Conservation (phyloP, 1,140 invertebrate species). For the Cydia amplana region DNA sequence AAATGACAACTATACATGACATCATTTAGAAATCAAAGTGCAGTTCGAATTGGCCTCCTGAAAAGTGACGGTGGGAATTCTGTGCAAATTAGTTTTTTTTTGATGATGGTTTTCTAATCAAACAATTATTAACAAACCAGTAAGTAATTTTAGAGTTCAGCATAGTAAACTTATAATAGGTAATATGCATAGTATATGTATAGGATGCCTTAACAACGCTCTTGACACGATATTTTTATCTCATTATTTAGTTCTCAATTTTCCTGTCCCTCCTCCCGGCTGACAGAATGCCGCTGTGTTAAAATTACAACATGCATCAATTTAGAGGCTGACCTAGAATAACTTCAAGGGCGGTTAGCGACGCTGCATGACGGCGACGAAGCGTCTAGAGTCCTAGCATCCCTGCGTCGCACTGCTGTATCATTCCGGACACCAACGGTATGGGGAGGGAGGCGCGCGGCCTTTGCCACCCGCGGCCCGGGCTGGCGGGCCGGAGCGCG, state of each 20-base stretch:
- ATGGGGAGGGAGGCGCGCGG: constrained; percentile 36
- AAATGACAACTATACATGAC: too few species aligned
- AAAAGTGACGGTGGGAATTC: too few species aligned
- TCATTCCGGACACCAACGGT: constrained; percentile 52
- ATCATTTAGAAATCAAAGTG: too few species aligned
- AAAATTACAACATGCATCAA: constrained; percentile 1
- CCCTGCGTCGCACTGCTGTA: constrained; percentile 39
- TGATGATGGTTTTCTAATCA: too few species aligned
- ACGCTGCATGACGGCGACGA: constrained; percentile 39
- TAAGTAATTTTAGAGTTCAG: background rate
- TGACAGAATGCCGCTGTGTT: constrained; percentile 5
- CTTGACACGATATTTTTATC: too few species aligned
- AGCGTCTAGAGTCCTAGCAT: constrained; percentile 22
- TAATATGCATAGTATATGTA: too few species aligned
- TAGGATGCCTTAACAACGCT: too few species aligned
- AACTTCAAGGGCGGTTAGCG: constrained; percentile 24
- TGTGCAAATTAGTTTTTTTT: too few species aligned
- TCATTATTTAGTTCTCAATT: background rate
- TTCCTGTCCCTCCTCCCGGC: background rate
- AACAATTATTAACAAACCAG: background rate
- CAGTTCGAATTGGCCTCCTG: too few species aligned
- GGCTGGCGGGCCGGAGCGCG: constrained; percentile 34
- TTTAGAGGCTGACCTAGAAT: constrained; percentile 20
- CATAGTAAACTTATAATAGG: too few species aligned
- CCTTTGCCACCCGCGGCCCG: constrained; percentile 34